Percentiles rank a stretch among this genome's conserved stretches.
Conservation (phyloP, 1,140 invertebrate species). For the Drosophila kurseongensis region DNA sequence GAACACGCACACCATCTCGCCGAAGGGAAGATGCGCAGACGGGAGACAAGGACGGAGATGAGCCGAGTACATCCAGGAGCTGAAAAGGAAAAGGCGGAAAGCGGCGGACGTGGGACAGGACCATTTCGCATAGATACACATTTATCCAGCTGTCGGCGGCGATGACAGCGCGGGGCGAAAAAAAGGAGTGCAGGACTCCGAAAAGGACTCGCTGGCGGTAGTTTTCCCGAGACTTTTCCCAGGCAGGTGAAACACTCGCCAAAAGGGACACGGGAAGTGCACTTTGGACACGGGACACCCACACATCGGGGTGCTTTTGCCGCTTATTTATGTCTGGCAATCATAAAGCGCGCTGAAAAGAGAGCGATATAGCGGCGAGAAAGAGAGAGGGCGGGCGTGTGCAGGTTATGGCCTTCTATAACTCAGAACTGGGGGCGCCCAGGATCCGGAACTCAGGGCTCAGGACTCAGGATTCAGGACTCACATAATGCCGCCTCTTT, state of each 20-base stretch:
- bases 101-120: conserved; percentile 19
- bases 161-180: conserved; percentile 55
- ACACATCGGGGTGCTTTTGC: conserved; percentile 78
- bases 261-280: conserved; percentile 74
- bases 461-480: conserved; percentile 45
- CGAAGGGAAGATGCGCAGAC: conserved; percentile 73
- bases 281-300: conserved; percentile 62
- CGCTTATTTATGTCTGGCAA: conserved; percentile 80
- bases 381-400: conserved; percentile 47
- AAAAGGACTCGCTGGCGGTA: conserved; percentile 18
- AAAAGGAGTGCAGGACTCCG: conserved; percentile 50
- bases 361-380: conserved; percentile 40
- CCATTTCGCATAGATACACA: conserved; percentile 61
- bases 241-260: conserved; percentile 61
- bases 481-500: conserved; percentile 61
- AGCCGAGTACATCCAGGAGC: conserved; percentile 43
- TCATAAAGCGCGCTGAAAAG: conserved; percentile 72
- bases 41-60: conserved; percentile 39
- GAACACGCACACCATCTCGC: conserved; percentile 22
- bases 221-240: conserved; percentile 25
- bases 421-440: conserved; percentile 52
- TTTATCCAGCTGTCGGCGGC: conserved; percentile 77
- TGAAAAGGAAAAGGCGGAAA: conserved; percentile 7
- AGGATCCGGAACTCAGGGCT: conserved; percentile 2
- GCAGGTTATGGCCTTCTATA: conserved; percentile 81